phyloP scores from a whole-genome alignment of 2,113 vertebrate species.

The Gallinago jamesoni region DNA sequence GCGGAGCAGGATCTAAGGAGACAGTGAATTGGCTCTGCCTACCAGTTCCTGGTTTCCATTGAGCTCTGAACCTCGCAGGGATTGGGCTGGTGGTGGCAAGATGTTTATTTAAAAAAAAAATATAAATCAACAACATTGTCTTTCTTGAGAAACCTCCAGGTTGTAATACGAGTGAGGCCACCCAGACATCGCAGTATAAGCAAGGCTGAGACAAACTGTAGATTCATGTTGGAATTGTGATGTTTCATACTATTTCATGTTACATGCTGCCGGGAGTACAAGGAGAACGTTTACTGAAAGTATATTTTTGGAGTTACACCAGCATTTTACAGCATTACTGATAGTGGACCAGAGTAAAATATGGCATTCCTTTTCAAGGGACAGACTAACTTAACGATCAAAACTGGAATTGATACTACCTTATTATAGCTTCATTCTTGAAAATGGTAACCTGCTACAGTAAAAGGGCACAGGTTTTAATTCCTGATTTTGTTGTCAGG shows the following conservation, averaged over 20 bases:
- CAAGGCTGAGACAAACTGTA: background rate
- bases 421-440: background rate
- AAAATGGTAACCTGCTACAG: background rate
- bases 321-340: background rate
- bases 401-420: background rate
- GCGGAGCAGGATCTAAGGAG: background rate
- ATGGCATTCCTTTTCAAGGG: background rate
- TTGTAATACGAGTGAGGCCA: background rate
- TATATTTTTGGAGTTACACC: background rate
- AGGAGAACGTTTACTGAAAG: background rate
- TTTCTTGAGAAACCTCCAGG: background rate
- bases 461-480: background rate
- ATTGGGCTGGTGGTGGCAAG: background rate
- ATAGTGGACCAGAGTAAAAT: background rate
- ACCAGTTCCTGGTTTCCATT: background rate
- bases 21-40: background rate
- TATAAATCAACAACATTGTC: too few species aligned
- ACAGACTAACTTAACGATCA: background rate
- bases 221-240: background rate
- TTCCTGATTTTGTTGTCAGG: slow-evolving; percentile 56
- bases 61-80: background rate
- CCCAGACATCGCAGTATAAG: background rate
- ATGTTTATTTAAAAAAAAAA: background rate
- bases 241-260: background rate
- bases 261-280: background rate